phyloP scores from a whole-genome alignment of 92 coral and sea anemone species.

The Micromussa lordhowensis region DNA sequence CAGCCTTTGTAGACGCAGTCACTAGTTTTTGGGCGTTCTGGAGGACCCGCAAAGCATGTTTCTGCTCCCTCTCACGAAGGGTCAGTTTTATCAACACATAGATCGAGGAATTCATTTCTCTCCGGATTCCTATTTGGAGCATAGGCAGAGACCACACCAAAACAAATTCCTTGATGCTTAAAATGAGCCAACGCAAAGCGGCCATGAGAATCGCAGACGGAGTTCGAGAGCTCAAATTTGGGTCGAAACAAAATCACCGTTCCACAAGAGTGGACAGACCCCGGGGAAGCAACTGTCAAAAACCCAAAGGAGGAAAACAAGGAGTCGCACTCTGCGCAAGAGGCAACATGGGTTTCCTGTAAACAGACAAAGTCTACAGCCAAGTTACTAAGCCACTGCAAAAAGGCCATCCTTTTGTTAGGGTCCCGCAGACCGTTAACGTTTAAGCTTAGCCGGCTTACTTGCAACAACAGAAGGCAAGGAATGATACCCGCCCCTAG shows the following conservation, averaged over 20 bases:
- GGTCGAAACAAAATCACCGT: not conserved
- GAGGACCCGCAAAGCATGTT: not conserved
- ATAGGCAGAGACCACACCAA: not conserved
- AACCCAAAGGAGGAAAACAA: not conserved
- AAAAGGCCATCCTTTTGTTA: not conserved
- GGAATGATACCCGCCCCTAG: too few relatives aligned
- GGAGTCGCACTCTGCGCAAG: not conserved
- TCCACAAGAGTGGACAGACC: not conserved
- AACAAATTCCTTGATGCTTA: not conserved
- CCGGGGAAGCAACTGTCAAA: not conserved
- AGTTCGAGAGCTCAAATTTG: not conserved
- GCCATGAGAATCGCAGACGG: not conserved
- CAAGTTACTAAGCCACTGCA: not conserved
- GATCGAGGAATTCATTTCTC: too few relatives aligned
- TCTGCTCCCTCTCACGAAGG: not conserved
- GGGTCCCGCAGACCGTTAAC: not conserved
- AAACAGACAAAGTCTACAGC: not conserved
- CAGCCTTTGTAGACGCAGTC: not conserved
- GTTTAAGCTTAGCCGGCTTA: not conserved
- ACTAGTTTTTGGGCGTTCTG: not conserved
- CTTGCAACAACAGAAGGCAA: too few relatives aligned
- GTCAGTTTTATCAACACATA: too few relatives aligned
- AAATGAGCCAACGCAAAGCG: not conserved
- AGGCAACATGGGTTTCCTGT: not conserved
- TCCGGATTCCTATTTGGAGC: not conserved